A percentile compares a stretch with the other conserved stretches of the same genome.
These are phyloP conservation scores for Baronia brevicornis DNA, from an alignment of 2,888 invertebrate genomes.

Conservation along the genomic window DNA sequence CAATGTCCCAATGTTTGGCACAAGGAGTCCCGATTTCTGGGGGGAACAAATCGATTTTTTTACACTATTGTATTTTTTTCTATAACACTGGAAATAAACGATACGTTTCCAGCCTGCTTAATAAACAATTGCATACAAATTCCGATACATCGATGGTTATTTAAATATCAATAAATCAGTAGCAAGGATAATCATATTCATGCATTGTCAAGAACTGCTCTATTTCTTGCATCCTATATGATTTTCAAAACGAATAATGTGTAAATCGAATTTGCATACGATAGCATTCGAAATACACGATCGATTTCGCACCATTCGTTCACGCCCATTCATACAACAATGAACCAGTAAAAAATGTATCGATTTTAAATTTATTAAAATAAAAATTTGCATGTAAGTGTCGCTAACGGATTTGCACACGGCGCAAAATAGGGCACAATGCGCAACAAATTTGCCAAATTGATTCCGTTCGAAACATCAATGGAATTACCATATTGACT, in stretches of 20 bases:
- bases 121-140: too few species aligned
- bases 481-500: slow-evolving; percentile 54
- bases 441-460: slow-evolving; percentile 58
- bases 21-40: too few species aligned
- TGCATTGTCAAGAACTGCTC: background rate
- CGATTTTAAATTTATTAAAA: slow-evolving; percentile 37
- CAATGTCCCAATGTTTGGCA: too few species aligned
- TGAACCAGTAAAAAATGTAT: slow-evolving; percentile 35
- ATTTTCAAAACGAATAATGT: slow-evolving; percentile 24
- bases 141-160: too few species aligned
- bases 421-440: slow-evolving; percentile 47
- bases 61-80: too few species aligned
- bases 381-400: slow-evolving; percentile 55
- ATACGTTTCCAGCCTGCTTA: too few species aligned
- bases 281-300: slow-evolving; percentile 21
- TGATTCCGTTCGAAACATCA: slow-evolving; percentile 47
- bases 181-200: background rate
- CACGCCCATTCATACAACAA: slow-evolving; percentile 44
- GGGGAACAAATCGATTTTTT: too few species aligned
- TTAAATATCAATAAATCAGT: slow-evolving; percentile 37
- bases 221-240: slow-evolving; percentile 6
- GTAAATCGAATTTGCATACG: slow-evolving; percentile 26
- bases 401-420: slow-evolving; percentile 60
- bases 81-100: too few species aligned
- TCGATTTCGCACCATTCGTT: slow-evolving; percentile 32